Evolutionary conservation across 2,888 invertebrate genomes (phyloP).

Genomic region (Eupithecia dodoneata): DNA sequence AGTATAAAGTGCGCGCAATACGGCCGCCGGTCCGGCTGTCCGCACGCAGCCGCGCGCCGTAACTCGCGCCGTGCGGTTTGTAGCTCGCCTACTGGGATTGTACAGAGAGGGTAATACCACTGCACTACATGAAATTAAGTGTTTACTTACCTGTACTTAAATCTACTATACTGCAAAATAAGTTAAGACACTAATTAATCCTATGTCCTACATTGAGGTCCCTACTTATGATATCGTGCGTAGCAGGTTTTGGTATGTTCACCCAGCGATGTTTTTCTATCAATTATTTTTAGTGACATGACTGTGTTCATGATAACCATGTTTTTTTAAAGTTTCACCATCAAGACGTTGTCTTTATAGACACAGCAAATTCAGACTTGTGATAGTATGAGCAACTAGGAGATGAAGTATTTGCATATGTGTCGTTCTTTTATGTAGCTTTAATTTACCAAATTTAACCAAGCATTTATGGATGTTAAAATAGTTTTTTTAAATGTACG

Average conservation of each 20-base stretch:
- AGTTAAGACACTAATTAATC: neutral
- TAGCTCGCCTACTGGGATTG: constrained; percentile 23
- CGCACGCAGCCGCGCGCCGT: constrained; percentile 66
- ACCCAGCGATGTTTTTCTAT: neutral
- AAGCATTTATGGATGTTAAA: neutral
- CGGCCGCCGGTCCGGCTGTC: constrained; percentile 62
- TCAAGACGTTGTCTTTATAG: neutral
- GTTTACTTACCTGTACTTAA: neutral
- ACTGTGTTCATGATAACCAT: no score
- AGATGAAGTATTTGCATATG: no score
- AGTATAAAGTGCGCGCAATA: constrained; percentile 70
- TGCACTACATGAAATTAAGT: neutral
- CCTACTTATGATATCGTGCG: neutral
- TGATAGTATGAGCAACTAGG: neutral
- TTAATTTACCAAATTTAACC: neutral
- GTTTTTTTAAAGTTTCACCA: neutral
- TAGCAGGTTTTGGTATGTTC: neutral
- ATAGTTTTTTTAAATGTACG: no score
- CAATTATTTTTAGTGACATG: neutral
- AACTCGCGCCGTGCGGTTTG: constrained; percentile 69
- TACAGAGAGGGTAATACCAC: constrained; percentile 37
- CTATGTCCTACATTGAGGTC: neutral
- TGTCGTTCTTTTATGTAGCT: no score
- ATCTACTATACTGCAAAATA: neutral
- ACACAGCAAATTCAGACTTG: neutral